phyloP scores from a whole-genome alignment of 2,888 invertebrate species.

The Dexiosoma caninum region DNA sequence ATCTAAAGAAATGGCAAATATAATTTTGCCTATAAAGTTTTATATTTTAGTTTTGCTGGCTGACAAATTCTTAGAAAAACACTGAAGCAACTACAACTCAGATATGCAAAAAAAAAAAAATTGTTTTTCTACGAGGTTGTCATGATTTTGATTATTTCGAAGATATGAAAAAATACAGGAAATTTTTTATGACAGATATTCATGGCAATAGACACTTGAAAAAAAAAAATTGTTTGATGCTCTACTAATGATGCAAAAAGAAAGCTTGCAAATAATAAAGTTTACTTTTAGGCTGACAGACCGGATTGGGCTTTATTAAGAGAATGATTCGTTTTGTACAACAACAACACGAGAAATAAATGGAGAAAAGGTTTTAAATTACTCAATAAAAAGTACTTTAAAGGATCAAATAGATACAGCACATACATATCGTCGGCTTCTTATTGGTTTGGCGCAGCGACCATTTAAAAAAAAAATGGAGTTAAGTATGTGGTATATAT shows the following conservation, averaged over 20 bases:
- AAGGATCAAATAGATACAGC: too few relatives aligned
- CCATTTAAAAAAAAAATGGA: too few relatives aligned
- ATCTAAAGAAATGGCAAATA: background rate
- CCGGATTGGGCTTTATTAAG: background rate
- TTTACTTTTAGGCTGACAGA: conserved; percentile 17
- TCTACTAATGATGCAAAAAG: background rate
- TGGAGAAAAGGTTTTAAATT: too few relatives aligned
- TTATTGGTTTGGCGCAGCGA: too few relatives aligned
- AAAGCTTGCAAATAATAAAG: background rate
- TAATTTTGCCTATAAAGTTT: background rate
- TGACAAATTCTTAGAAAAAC: conserved; percentile 24
- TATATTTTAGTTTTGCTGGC: conserved; percentile 1
- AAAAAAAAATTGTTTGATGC: background rate
- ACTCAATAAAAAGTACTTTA: too few relatives aligned
- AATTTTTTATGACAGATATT: conserved; percentile 25
- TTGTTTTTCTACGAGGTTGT: conserved; percentile 19
- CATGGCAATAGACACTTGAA: background rate
- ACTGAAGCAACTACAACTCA: background rate
- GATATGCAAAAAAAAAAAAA: background rate
- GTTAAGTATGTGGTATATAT: too few relatives aligned
- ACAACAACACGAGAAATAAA: too few relatives aligned
- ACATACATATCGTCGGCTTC: too few relatives aligned
- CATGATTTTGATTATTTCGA: conserved; percentile 35
- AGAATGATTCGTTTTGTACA: background rate
- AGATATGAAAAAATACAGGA: background rate